Conservation (phyloP, 2,888 invertebrate species). For the Reticulitermes lucifugus region DNA sequence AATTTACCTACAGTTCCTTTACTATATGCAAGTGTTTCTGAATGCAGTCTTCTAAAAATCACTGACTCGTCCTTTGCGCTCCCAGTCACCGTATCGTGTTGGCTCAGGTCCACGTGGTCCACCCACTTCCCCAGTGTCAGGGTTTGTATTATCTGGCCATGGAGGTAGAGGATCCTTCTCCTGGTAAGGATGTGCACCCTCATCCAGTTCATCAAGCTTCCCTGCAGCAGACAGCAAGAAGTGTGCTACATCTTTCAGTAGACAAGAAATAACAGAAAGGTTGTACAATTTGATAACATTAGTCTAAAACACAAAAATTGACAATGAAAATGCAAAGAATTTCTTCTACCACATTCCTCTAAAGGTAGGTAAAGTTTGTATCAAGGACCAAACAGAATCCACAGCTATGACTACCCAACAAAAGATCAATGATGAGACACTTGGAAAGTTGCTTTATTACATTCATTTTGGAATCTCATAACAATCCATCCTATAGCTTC, state of each 20-base stretch:
- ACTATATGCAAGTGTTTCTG: neutral
- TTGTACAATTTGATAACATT: neutral
- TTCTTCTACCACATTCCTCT: neutral
- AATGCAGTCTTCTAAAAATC: conserved; percentile 79
- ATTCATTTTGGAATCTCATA: too few species aligned
- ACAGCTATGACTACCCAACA: too few species aligned
- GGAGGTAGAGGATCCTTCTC: conserved; percentile 86
- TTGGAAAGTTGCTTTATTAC: too few species aligned
- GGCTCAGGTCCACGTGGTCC: conserved; percentile 98
- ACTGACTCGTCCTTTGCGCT: conserved; percentile 94
- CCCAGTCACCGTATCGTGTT: conserved; percentile 99
- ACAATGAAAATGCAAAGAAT: neutral
- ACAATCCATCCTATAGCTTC: too few species aligned
- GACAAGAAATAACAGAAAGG: neutral
- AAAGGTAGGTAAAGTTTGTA: too few species aligned
- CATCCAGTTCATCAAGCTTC: conserved; percentile 81
- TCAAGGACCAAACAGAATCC: too few species aligned
- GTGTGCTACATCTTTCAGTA: neutral
- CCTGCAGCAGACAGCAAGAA: conserved; percentile 65
- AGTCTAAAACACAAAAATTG: neutral
- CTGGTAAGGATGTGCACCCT: conserved; percentile 76
- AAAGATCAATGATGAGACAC: too few species aligned
- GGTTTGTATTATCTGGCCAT: conserved; percentile 91
- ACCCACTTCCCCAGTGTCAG: conserved; percentile 93
- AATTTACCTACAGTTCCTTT: too few species aligned